Conservation (phyloP, 2,113 vertebrate genomes). For the Forbesichthys papilliferus region DNA sequence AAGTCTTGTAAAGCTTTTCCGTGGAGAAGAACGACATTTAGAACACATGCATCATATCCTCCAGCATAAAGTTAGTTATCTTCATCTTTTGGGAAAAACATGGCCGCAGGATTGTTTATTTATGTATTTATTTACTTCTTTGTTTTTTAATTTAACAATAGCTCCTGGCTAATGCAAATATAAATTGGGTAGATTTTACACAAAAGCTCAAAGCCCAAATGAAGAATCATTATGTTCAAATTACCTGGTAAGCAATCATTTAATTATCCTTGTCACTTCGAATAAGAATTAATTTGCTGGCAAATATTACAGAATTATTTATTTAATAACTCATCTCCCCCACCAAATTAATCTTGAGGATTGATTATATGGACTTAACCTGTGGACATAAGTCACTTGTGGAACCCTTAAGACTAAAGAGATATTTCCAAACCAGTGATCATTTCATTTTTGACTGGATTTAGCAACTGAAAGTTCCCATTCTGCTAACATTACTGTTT, state of each 20-base stretch:
- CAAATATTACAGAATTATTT: constrained; percentile 76
- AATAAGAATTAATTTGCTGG: constrained; percentile 74
- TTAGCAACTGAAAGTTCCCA: no score
- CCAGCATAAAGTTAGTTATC: constrained; percentile 55
- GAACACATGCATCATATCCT: constrained; percentile 51
- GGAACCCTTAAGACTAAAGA: constrained; percentile 24
- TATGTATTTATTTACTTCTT: not conserved
- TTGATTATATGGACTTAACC: constrained; percentile 70
- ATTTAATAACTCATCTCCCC: constrained; percentile 72
- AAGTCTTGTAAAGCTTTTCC: constrained; percentile 47
- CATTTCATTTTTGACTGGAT: constrained; percentile 35
- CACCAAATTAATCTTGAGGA: constrained; percentile 72
- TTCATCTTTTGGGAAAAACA: constrained; percentile 57
- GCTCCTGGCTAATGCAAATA: constrained; percentile 48
- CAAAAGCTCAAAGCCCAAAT: constrained; percentile 48
- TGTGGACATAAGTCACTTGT: constrained; percentile 54
- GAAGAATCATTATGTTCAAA: constrained; percentile 72
- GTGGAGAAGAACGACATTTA: constrained; percentile 37
- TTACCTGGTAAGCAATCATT: constrained; percentile 75
- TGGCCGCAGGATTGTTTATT: constrained; percentile 25
- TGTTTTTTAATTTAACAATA: constrained; percentile 37
- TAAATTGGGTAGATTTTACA: constrained; percentile 22
- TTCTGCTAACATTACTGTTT: no score
- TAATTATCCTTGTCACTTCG: constrained; percentile 69
- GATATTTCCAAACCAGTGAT: constrained; percentile 45